Evolutionary conservation across 2,888 invertebrate genomes (phyloP).

Genomic region (Dryomyza anilis): DNA sequence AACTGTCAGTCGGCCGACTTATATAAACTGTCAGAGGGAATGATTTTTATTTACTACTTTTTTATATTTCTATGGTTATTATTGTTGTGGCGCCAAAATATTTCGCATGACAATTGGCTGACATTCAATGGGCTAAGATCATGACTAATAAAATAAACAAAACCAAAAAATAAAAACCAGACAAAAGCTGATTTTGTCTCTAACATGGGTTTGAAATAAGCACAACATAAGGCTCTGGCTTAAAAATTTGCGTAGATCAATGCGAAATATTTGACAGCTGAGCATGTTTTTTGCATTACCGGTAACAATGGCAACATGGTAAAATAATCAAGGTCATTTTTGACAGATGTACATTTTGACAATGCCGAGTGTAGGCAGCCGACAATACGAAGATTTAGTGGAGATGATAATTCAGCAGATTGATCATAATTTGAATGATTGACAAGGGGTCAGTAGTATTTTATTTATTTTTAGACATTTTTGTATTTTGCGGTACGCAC

Average conservation of each 20-base stretch:
- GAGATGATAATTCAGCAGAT: no score
- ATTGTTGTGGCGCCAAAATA: constrained; percentile 12
- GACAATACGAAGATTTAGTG: neutral
- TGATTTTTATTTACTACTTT: no score
- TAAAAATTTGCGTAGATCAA: constrained; percentile 6
- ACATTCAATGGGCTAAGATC: neutral
- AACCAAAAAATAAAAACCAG: no score
- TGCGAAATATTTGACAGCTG: constrained; percentile 5
- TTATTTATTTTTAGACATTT: no score
- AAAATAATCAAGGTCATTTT: constrained; percentile 13
- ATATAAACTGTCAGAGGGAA: no score
- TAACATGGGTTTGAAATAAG: neutral
- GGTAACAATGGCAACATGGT: neutral
- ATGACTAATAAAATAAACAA: neutral
- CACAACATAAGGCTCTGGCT: neutral
- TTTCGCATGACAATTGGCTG: neutral
- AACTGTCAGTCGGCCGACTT: no score
- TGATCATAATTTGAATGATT: no score
- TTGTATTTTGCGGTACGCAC: no score
- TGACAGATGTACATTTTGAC: neutral
- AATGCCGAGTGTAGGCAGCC: neutral
- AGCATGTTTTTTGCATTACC: constrained; percentile 8
- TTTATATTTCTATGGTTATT: constrained; percentile 2
- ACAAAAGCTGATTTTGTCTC: neutral
- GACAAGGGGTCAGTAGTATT: no score